Percentiles rank a stretch among this genome's conserved stretches.
phyloP scores from a whole-genome alignment of 2,797 vertebrate species.

The Babyrousa celebensis region DNA sequence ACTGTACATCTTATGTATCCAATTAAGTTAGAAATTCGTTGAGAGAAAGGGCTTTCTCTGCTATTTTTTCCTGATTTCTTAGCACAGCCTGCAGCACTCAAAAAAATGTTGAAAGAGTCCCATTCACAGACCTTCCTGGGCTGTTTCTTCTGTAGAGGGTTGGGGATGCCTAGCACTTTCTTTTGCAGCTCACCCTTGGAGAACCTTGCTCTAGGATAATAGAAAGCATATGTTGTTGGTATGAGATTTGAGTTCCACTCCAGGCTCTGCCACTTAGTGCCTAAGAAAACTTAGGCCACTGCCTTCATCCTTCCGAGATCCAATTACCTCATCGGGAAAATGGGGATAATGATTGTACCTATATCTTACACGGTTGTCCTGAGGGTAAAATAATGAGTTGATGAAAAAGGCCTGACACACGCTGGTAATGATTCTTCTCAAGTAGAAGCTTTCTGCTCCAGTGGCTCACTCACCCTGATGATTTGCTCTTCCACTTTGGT shows the following conservation, averaged over 20 bases:
- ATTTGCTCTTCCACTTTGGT: slow-evolving; percentile 42
- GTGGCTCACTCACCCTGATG: slow-evolving; percentile 40
- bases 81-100: slow-evolving; percentile 13
- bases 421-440: slow-evolving; percentile 55
- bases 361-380: not conserved
- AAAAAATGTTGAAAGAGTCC: not conserved
- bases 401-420: slow-evolving; percentile 53
- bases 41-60: not conserved
- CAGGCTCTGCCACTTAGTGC: slow-evolving; percentile 29
- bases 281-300: slow-evolving; percentile 27
- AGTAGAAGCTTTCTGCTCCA: slow-evolving; percentile 57
- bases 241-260: slow-evolving; percentile 42
- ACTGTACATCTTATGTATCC: not conserved
- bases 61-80: slow-evolving; percentile 33
- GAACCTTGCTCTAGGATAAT: slow-evolving; percentile 1
- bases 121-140: not conserved
- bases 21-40: slow-evolving; percentile 50
- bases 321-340: slow-evolving; percentile 63
- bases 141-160: not conserved
- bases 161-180: not conserved
- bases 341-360: slow-evolving; percentile 12
- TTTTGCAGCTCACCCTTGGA: not conserved
- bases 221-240: slow-evolving; percentile 47
- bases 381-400: slow-evolving; percentile 50
- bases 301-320: slow-evolving; percentile 40